Conservation (phyloP, 2,888 invertebrate species). For the Dynastes tityus region DNA sequence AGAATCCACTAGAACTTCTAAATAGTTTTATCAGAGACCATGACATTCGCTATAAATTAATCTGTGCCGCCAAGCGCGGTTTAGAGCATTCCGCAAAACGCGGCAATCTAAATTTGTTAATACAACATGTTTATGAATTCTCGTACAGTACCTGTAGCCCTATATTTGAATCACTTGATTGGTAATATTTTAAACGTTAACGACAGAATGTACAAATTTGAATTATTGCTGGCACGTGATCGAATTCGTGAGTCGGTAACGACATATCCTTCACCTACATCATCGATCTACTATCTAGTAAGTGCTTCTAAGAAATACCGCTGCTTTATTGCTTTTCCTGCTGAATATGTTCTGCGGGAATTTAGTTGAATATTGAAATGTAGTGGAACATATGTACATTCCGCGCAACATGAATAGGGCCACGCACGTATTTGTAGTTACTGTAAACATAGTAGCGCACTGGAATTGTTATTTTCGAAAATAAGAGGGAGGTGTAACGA, state of each 20-base stretch:
- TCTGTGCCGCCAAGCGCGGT: not conserved
- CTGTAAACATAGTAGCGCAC: no score
- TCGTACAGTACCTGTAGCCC: slow-evolving; percentile 1
- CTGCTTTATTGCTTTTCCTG: not conserved
- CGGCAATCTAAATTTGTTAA: not conserved
- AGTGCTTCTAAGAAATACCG: slow-evolving; percentile 10
- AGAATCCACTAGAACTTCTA: no score
- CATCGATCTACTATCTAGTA: not conserved
- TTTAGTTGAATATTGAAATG: no score
- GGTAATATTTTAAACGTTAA: slow-evolving; percentile 24
- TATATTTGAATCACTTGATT: not conserved
- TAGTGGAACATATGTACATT: no score
- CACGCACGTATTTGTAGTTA: no score
- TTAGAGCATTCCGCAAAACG: not conserved
- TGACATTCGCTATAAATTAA: no score
- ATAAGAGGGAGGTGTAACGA: no score
- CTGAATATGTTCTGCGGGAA: no score
- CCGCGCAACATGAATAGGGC: no score
- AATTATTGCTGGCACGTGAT: slow-evolving; percentile 32
- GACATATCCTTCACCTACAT: not conserved
- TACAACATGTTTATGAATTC: slow-evolving; percentile 20
- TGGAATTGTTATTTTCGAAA: no score
- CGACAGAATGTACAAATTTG: slow-evolving; percentile 19
- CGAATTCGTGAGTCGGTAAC: slow-evolving; percentile 9
- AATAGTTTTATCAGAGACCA: no score